Conservation (phyloP, 1,140 invertebrate genomes). For the Drosophila prosaltans region DNA sequence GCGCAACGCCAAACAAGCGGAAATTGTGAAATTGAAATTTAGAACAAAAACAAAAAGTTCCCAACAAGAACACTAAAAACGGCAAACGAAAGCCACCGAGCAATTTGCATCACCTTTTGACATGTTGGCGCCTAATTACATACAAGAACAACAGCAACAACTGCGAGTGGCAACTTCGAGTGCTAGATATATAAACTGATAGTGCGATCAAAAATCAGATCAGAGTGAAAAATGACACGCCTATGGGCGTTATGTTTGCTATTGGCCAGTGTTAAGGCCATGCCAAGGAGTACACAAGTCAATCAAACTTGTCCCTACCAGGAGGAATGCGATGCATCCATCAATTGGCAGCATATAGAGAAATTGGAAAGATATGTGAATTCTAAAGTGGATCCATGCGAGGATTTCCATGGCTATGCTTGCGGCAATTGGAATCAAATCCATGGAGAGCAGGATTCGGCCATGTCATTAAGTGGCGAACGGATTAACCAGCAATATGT, state of each 20-base stretch:
- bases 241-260: constrained; percentile 42
- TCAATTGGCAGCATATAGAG: constrained; percentile 54
- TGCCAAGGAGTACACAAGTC: constrained; percentile 18
- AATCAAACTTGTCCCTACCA: constrained; percentile 42
- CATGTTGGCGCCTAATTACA: constrained; percentile 54
- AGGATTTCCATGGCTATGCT: constrained; percentile 94
- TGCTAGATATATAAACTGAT: constrained; percentile 5
- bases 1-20: constrained; percentile 48
- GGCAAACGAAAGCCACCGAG: constrained; percentile 6
- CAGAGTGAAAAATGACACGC: constrained; percentile 28
- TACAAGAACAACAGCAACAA: constrained; percentile 31
- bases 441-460: constrained; percentile 44
- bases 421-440: constrained; percentile 91
- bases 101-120: constrained; percentile 37
- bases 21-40: constrained; percentile 37
- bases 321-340: constrained; percentile 25
- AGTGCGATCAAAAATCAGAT: constrained; percentile 3
- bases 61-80: neutral
- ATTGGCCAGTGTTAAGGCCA: constrained; percentile 36
- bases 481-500: constrained; percentile 50
- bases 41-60: neutral
- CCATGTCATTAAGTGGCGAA: constrained; percentile 53
- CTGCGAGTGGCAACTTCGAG: constrained; percentile 15
- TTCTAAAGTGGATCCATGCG: constrained; percentile 89
- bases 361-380: constrained; percentile 87